Evolutionary conservation across 2,113 vertebrate species (phyloP).

Genomic region (Ibidorhyncha struthersii): DNA sequence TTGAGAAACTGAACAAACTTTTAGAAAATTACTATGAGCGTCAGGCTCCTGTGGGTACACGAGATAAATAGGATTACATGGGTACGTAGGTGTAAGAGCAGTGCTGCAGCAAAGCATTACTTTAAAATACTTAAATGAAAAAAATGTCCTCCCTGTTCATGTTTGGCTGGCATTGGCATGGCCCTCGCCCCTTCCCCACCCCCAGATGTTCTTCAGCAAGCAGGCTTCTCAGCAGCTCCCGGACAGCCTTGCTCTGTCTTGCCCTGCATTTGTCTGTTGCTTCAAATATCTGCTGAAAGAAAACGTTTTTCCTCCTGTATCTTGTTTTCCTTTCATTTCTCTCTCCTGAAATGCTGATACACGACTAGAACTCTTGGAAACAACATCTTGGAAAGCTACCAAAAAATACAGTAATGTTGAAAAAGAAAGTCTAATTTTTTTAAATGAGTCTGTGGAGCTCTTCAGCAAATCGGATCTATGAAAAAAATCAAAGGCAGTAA

Average conservation of each 20-base stretch:
- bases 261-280: not conserved
- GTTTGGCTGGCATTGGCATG: not conserved
- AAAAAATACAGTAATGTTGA: not conserved
- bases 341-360: not conserved
- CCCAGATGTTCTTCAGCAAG: not conserved
- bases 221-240: not conserved
- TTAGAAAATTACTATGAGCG: not conserved
- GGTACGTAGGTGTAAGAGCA: not conserved
- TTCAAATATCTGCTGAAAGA: not conserved
- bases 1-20: not conserved
- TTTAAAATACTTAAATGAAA: not conserved
- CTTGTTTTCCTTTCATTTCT: not conserved
- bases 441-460: not conserved
- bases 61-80: not conserved
- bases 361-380: not conserved
- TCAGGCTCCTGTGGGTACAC: not conserved
- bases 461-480: not conserved
- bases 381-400: not conserved
- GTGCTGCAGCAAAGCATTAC: not conserved
- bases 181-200: rapidly evolving
- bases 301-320: not conserved
- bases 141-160: not conserved
- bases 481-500: not conserved
- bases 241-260: not conserved
- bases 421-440: not conserved